Conservation (phyloP, 2,113 vertebrate genomes). For the Todiramphus saurophagus region DNA sequence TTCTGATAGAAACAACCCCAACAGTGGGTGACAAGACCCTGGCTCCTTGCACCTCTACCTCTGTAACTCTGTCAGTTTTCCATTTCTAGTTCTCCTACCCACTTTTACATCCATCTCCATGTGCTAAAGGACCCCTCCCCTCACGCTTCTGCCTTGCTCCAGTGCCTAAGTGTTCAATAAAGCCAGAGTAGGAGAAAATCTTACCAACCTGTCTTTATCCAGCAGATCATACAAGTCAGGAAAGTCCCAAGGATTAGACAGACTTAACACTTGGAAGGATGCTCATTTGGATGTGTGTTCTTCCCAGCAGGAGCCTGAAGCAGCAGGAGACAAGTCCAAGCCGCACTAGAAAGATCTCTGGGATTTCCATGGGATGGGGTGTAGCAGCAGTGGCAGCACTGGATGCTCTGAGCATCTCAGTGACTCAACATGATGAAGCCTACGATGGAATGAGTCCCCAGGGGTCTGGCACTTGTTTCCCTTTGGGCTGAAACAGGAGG, state of each 20-base stretch:
- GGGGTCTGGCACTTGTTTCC: background rate
- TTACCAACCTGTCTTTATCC: background rate
- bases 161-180: background rate
- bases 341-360: background rate
- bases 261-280: background rate
- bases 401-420: background rate
- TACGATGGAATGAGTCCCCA: background rate
- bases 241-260: background rate
- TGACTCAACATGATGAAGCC: background rate
- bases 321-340: background rate
- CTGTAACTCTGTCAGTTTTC: background rate
- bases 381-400: slow-evolving; percentile 30
- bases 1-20: background rate
- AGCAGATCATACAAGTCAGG: background rate
- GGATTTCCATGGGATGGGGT: background rate
- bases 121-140: background rate
- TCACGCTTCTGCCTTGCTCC: background rate
- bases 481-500: background rate
- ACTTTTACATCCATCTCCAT: background rate
- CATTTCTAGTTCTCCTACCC: background rate
- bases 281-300: background rate
- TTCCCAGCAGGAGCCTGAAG: background rate
- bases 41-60: background rate
- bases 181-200: background rate
- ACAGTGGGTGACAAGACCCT: background rate